Base-by-base conservation (phyloP, 2,888 invertebrate genomes). In the Drosophila emarginata region DNA sequence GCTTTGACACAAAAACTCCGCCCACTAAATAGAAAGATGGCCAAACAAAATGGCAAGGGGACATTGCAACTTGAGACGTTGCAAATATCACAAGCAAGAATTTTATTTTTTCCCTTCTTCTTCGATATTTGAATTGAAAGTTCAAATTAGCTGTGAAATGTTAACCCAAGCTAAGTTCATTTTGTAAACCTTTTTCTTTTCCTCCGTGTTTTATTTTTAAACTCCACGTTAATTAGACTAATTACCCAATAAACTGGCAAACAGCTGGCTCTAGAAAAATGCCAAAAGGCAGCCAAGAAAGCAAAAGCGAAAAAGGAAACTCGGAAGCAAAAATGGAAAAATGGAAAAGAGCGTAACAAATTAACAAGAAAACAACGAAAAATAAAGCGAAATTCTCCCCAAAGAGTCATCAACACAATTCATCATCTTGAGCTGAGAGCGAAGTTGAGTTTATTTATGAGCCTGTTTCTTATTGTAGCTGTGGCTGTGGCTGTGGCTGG, bases 371-470 rank as follows among this genome's bases (percentile, higher is more conserved):
- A 72, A 60, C n/a, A 40, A 66, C 57, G 14, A 53, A 66, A 65
- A 69, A 52, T 67, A 52, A 45, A 37, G 14, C 15, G 53, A 37
- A 50, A 73, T 53, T 51, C 66, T 86, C 77, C 88, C 87, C 69
- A 72, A 78, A 70, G 88, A 79, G 78, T 82, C 81, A 82, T 84
- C 86, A 76, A 65, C 72, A 66, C 78, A 86, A 87, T 89, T 88
- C 80, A 87, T 87, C 84, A 89, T 84, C 78, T 76, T 59, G 53
- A 71, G 63, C 51, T n/a, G 62, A 36, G 57, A 54, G 61, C 14
- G 15, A 40, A 40, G 40, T 40, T 28, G 67, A 62, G 68, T 76
- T 77, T 81, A 86, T 86, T 76, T 72, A 74, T 76, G 74, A 37
- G 15, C 45, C 11, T 18, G 45, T 18, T n/a, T 37, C 37, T 37